Percentiles rank a stretch among this genome's conserved stretches.
These are phyloP conservation scores for Ceratosolen fusciceps DNA, from an alignment of 1,140 invertebrate species.

Conservation along the genomic window DNA sequence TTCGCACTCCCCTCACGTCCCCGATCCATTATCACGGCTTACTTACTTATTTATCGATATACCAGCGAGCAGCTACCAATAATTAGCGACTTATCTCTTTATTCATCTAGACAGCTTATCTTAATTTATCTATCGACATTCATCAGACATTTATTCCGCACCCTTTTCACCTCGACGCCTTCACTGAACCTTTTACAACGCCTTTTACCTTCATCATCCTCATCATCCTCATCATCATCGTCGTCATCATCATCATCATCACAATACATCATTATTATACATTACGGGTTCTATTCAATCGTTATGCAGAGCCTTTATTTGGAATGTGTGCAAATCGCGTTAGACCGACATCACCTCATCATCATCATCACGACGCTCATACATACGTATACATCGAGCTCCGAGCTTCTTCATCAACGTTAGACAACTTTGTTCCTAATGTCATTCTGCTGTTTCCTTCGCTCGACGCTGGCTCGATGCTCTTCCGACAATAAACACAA, in stretches of 20 bases:
- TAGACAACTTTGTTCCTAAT: neutral
- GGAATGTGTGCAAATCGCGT: neutral
- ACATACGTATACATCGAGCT: too few species aligned
- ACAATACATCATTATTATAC: slow-evolving; percentile 23
- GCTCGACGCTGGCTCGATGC: neutral
- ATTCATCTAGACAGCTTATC: slow-evolving; percentile 16
- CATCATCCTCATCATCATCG: neutral
- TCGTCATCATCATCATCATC: slow-evolving; percentile 2
- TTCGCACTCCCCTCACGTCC: slow-evolving; percentile 31
- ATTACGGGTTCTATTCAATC: slow-evolving; percentile 8
- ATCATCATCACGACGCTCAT: too few species aligned
- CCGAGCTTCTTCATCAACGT: neutral
- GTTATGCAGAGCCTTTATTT: neutral
- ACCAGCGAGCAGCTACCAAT: slow-evolving; percentile 24
- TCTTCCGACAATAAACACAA: neutral
- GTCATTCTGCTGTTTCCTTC: neutral
- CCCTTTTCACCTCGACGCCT: neutral
- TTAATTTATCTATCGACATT: slow-evolving; percentile 15
- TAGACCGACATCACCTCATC: neutral
- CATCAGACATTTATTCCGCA: slow-evolving; percentile 26
- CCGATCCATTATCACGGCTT: slow-evolving; percentile 36
- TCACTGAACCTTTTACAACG: neutral
- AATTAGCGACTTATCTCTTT: slow-evolving; percentile 22
- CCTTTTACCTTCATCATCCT: neutral
- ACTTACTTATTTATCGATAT: slow-evolving; percentile 35